Evolutionary conservation across 2,888 invertebrate genomes (phyloP).

Genomic region (Agrenia bidenticulata): DNA sequence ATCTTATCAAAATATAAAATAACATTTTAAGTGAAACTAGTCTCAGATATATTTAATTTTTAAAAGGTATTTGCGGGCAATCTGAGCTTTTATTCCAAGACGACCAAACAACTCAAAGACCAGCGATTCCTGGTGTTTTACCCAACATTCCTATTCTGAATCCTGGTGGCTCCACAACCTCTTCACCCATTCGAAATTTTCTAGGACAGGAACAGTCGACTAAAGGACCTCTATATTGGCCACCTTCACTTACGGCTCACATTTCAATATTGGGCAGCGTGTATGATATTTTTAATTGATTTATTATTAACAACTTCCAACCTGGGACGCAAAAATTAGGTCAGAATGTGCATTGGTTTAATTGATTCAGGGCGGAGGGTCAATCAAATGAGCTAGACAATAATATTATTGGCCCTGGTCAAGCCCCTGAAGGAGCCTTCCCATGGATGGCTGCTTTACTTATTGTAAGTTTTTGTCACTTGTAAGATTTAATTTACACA

Average conservation of each 20-base stretch:
- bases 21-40: too few species aligned
- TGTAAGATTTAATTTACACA: neutral
- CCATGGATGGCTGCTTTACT: slow-evolving; percentile 53
- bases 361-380: slow-evolving; percentile 27
- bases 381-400: slow-evolving; percentile 27
- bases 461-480: slow-evolving; percentile 28
- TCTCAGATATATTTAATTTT: neutral
- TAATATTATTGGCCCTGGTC: slow-evolving; percentile 50
- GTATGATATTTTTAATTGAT: too few species aligned
- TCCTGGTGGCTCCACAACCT: slow-evolving; percentile 9
- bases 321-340: too few species aligned
- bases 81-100: slow-evolving; percentile 36
- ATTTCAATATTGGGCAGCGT: slow-evolving; percentile 10
- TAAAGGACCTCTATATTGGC: slow-evolving; percentile 29
- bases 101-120: slow-evolving; percentile 40
- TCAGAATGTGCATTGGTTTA: too few species aligned
- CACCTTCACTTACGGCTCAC: slow-evolving; percentile 2
- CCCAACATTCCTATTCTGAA: slow-evolving; percentile 38
- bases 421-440: slow-evolving; percentile 48
- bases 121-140: slow-evolving; percentile 37
- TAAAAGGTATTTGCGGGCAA: slow-evolving; percentile 34
- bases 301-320: too few species aligned
- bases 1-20: neutral
- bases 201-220: slow-evolving; percentile 21
- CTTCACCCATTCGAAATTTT: slow-evolving; percentile 7